Evolutionary conservation across 2,888 invertebrate species (phyloP).

Genomic region (Erebia aethiops): DNA sequence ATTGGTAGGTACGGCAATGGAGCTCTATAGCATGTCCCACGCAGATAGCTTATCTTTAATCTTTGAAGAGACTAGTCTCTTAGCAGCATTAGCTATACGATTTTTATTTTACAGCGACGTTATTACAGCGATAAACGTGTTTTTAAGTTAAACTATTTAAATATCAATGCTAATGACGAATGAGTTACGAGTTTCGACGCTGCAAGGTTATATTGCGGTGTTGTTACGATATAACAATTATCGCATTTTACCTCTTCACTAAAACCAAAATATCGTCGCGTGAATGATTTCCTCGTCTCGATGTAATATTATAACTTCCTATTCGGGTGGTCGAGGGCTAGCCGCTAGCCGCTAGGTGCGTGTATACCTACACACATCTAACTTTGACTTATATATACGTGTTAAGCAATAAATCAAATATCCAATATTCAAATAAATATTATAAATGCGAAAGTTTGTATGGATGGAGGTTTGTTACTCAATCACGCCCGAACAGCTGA

Average conservation of each 20-base stretch:
- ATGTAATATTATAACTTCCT: too few relatives aligned
- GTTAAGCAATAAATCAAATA: too few relatives aligned
- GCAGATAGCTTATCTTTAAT: neutral
- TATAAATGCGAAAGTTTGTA: too few relatives aligned
- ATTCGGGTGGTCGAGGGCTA: too few relatives aligned
- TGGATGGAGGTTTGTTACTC: too few relatives aligned
- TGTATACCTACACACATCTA: too few relatives aligned
- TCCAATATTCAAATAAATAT: too few relatives aligned
- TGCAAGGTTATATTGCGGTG: neutral
- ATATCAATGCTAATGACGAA: neutral
- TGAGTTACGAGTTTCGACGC: neutral
- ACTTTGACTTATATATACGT: too few relatives aligned
- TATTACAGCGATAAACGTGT: neutral
- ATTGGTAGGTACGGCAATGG: too few relatives aligned
- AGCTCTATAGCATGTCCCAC: too few relatives aligned
- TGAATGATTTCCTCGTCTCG: neutral
- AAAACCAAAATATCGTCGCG: neutral
- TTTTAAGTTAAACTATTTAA: neutral
- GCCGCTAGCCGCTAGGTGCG: too few relatives aligned
- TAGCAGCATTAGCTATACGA: neutral
- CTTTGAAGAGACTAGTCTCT: neutral
- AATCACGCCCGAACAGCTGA: too few relatives aligned
- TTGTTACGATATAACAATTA: neutral
- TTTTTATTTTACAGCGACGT: neutral
- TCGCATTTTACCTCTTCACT: slow-evolving; percentile 2